Evolutionary conservation across 2,888 invertebrate species (phyloP), one percentile per base, ranked within the genome.

Genomic region (Cylloceria caligata): DNA sequence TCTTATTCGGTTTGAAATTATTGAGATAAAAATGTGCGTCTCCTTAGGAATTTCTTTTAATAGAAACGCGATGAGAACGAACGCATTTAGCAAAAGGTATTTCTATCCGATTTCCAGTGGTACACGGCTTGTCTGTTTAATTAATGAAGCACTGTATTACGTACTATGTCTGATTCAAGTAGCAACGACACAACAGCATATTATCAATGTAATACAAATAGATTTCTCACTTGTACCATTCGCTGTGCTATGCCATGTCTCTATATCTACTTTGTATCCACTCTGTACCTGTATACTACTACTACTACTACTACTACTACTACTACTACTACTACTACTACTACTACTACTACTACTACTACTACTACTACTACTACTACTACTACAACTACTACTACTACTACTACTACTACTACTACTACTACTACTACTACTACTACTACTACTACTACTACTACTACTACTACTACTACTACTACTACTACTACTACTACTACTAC

Each of bases 171-270:
- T 62, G 11, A 52, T 68, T 64, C 60, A 34, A 68, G 55, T 45
- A 67, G 52, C 72, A 9, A 72, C 39, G 24, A 47, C 49, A 67
- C 71, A 65, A 60, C 57, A 68, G 47, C 49, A 68, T 60, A 76
- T 30, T 73, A 65, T 69, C 60, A 39, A 27, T 69, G 68, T 55
- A 76, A 60, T 19, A 49, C 65, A 74, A 45, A 79, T 68, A 69
- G 39, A 62, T 21, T 0, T 62, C 24, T 79, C 72, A 73, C 79
- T 68, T 57, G 30, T 55, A 78, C 21, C 42, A 45, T 60, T 81
- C 76, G 76, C 73, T 77, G 52, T 81, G 81, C 81, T 82, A 81
- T 84, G 68, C 78, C 65, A 78, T 83, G 52, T 84, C 80, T 82
- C 69, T 83, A 39, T n/a, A n/a, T 83, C 75, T 83, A 78, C 69